Evolutionary conservation across 2,888 invertebrate species (phyloP).

Genomic region (Zaprionus obscuricornis): DNA sequence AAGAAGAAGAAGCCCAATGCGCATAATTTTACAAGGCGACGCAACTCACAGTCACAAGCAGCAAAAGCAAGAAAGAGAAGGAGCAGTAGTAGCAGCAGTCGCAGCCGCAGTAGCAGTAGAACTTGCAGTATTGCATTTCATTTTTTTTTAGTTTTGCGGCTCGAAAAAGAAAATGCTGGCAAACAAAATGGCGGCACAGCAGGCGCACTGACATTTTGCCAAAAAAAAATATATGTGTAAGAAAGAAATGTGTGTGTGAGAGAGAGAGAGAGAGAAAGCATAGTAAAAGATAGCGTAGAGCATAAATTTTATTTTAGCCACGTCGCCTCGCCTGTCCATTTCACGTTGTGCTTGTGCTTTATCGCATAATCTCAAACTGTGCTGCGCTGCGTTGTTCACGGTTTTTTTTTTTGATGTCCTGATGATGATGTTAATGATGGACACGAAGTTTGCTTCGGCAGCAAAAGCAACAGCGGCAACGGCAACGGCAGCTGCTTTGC

Average conservation of each 20-base stretch:
- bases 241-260: conserved; percentile 9
- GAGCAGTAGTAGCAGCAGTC: conserved; percentile 15
- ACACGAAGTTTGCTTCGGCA: conserved; percentile 8
- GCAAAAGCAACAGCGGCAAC: conserved; percentile 5
- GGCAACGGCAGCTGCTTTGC: too few relatives aligned
- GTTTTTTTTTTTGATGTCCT: conserved; percentile 40
- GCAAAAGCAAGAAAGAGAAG: neutral
- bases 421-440: conserved; percentile 73
- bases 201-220: conserved; percentile 44
- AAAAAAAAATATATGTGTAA: conserved; percentile 26
- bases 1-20: conserved; percentile 56
- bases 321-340: conserved; percentile 52
- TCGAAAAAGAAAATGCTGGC: conserved; percentile 40
- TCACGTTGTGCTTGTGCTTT: conserved; percentile 54
- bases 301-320: conserved; percentile 62
- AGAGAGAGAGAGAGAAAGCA: conserved; percentile 5
- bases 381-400: conserved; percentile 54
- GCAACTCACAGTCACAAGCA: neutral
- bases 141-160: conserved; percentile 59
- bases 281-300: conserved; percentile 23
- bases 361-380: conserved; percentile 71
- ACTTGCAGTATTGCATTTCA: conserved; percentile 61
- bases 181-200: conserved; percentile 61
- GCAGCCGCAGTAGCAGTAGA: too few relatives aligned
- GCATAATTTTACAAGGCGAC: conserved; percentile 52